Conservation (phyloP, 2,113 vertebrate species). For the Apus apus region DNA sequence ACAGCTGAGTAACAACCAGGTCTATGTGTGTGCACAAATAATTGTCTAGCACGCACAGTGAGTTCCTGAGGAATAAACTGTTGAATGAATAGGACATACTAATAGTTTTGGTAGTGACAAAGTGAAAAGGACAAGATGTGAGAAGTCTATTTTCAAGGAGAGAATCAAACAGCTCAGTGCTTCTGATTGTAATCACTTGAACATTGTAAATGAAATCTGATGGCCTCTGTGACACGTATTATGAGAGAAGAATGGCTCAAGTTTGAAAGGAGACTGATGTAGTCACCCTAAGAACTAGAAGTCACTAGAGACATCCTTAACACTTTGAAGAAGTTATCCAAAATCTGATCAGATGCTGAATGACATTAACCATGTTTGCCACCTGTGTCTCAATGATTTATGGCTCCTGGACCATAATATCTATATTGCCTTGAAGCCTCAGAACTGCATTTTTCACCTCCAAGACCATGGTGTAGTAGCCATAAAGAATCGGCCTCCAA, state of each 20-base stretch:
- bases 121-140: not conserved
- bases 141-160: conserved; percentile 25
- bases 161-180: not conserved
- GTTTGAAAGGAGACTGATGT: not conserved
- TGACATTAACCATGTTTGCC: not conserved
- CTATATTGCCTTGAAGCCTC: conserved; percentile 30
- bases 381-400: not conserved
- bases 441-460: conserved; percentile 30
- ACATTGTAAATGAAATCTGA: not conserved
- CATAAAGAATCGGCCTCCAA: not conserved
- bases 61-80: not conserved
- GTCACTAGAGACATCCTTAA: not conserved
- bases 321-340: not conserved
- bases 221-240: not conserved
- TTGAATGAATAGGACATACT: not conserved
- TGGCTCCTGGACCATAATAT: conserved; percentile 9
- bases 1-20: not conserved
- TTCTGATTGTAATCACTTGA: not conserved
- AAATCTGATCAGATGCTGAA: not conserved
- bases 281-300: not conserved
- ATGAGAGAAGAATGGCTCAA: not conserved
- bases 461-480: not conserved
- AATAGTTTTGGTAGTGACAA: not conserved
- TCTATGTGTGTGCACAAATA: not conserved
- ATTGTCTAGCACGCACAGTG: not conserved